These are phyloP conservation scores for Lycaena phlaeas DNA, from an alignment of 2,888 invertebrate genomes.

Conservation along the genomic window DNA sequence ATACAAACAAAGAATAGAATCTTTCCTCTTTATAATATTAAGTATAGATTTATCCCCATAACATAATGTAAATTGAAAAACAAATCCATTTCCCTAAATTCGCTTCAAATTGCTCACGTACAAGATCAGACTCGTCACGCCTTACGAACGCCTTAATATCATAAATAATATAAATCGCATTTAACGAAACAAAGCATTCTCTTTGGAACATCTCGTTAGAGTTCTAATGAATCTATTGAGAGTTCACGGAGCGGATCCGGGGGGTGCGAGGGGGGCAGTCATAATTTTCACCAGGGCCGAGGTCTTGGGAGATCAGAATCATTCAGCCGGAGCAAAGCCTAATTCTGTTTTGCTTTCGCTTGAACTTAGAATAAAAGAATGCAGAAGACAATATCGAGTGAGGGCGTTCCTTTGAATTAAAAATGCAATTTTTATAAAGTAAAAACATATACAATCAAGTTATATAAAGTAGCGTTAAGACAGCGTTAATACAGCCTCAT, in stretches of 20 bases:
- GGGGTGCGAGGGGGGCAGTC: constrained; percentile 35
- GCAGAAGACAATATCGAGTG: too few species aligned
- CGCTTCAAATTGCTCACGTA: background rate
- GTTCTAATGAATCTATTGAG: constrained; percentile 71
- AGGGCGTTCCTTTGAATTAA: too few species aligned
- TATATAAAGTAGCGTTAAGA: too few species aligned
- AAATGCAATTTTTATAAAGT: too few species aligned
- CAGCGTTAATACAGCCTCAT: too few species aligned
- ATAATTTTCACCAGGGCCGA: constrained; percentile 54
- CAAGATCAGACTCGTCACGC: background rate
- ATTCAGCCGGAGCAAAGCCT: constrained; percentile 35
- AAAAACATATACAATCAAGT: too few species aligned
- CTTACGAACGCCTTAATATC: background rate
- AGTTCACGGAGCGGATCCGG: constrained; percentile 54
- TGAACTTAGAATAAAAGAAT: constrained; percentile 18
- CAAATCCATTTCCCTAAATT: background rate
- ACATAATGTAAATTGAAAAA: background rate
- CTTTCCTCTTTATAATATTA: too few species aligned
- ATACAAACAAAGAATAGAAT: too few species aligned
- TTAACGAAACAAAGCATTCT: constrained; percentile 63
- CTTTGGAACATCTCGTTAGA: constrained; percentile 65
- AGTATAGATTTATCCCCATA: too few species aligned
- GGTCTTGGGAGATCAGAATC: constrained; percentile 26
- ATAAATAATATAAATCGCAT: constrained; percentile 61
- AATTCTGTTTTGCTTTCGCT: constrained; percentile 20